Conservation (phyloP, 2,888 invertebrate species). For the Mythimna lalbum region DNA sequence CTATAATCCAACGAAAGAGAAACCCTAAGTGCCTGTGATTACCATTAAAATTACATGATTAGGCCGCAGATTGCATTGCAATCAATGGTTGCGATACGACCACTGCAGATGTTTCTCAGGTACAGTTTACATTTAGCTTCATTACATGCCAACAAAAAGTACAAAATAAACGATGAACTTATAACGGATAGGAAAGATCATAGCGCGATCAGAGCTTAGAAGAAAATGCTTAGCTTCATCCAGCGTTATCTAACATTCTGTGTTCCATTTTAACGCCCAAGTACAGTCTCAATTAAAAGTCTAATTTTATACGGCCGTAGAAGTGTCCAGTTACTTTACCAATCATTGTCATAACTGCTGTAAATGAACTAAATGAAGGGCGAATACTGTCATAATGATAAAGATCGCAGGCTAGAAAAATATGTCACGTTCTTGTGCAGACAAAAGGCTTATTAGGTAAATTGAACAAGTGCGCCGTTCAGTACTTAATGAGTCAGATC, state of each 20-base stretch:
- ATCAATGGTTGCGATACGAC: conserved; percentile 43
- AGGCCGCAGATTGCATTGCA: conserved; percentile 39
- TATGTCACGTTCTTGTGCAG: conserved; percentile 1
- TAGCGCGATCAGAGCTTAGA: conserved; percentile 3
- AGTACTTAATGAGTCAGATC: conserved; percentile 28
- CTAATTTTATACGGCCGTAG: conserved; percentile 15
- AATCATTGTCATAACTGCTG: conserved; percentile 22
- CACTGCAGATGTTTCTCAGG: conserved; percentile 33
- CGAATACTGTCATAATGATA: conserved; percentile 9
- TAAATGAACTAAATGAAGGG: conserved; percentile 33
- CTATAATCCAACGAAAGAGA: conserved; percentile 39
- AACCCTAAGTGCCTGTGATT: conserved; percentile 49
- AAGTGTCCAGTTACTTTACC: conserved; percentile 18
- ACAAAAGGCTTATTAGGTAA: conserved; percentile 28
- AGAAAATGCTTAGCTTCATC: not conserved
- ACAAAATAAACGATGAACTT: conserved; percentile 14
- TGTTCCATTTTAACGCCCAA: conserved; percentile 5
- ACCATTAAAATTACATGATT: conserved; percentile 55
- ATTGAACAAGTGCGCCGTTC: conserved; percentile 5
- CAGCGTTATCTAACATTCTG: not conserved
- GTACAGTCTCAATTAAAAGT: conserved; percentile 8
- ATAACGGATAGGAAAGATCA: not conserved
- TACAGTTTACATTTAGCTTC: conserved; percentile 22
- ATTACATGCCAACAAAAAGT: conserved; percentile 9
- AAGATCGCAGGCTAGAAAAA: conserved; percentile 16